Conservation (phyloP, 92 coral and sea anemone species). For the Paragorgia papillata region DNA sequence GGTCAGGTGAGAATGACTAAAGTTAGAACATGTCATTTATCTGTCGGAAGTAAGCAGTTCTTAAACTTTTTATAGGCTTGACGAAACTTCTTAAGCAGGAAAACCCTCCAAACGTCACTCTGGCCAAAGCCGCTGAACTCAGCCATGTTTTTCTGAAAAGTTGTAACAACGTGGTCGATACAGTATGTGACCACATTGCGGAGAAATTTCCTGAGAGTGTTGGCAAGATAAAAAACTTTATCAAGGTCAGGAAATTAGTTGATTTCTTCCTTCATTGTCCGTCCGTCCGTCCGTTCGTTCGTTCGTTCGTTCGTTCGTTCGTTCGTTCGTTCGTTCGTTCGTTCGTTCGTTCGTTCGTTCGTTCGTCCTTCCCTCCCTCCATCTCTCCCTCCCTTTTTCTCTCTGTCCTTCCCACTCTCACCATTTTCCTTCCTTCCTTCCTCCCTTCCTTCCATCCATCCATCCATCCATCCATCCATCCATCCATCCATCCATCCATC, state of each 20-base stretch:
- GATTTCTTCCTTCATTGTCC: not conserved
- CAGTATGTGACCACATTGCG: slow-evolving; percentile 35
- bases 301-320: no score
- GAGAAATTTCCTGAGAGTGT: slow-evolving; percentile 24
- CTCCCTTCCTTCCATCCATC: not conserved
- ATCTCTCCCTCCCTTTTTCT: not conserved
- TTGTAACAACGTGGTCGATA: slow-evolving; percentile 17
- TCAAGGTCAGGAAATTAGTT: slow-evolving; percentile 26
- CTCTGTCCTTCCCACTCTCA: not conserved
- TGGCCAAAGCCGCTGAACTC: slow-evolving; percentile 42
- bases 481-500: not conserved
- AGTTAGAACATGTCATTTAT: no score
- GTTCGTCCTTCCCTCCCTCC: no score
- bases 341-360: no score
- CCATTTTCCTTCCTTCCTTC: not conserved
- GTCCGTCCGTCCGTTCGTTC: no score
- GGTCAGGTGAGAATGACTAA: no score
- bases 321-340: no score
- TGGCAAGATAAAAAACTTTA: slow-evolving; percentile 28
- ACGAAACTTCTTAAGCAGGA: slow-evolving; percentile 32
- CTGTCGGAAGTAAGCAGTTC: no score
- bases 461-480: not conserved
- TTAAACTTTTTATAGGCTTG: slow-evolving; percentile 19
- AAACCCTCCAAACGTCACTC: slow-evolving; percentile 43
- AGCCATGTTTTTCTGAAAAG: slow-evolving; percentile 20